Conservation (phyloP, 92 coral and sea anemone genomes). For the Phymanthus crucifer region DNA sequence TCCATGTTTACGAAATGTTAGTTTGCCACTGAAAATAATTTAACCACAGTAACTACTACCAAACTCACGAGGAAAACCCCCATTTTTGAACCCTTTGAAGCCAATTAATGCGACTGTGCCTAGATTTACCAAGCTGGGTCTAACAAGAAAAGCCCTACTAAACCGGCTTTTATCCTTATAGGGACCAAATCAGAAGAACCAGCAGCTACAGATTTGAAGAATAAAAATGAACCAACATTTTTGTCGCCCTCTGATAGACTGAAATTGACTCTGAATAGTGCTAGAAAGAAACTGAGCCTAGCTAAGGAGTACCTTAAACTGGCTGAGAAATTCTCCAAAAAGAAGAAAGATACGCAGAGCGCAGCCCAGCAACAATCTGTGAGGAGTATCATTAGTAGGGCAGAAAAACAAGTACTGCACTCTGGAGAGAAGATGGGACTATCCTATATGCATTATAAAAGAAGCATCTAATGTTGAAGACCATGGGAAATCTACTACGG, state of each 20-base stretch:
- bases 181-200: conserved; percentile 3
- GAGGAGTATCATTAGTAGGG: conserved; percentile 72
- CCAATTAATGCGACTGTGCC: no score
- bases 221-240: conserved; percentile 54
- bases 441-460: conserved; percentile 86
- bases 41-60: background rate
- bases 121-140: no score
- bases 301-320: conserved; percentile 82
- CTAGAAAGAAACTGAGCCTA: conserved; percentile 70
- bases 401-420: conserved; percentile 75
- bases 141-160: background rate
- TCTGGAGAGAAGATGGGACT: conserved; percentile 95
- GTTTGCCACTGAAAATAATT: no score
- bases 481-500: background rate
- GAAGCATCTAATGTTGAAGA: background rate
- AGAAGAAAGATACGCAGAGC: conserved; percentile 36
- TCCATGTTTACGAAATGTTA: no score
- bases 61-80: background rate
- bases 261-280: conserved; percentile 88
- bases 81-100: no score
- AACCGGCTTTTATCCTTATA: no score
- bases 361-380: conserved; percentile 55
- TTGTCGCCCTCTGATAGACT: conserved; percentile 62
- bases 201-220: conserved; percentile 18
- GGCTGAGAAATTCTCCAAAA: conserved; percentile 62